Evolutionary conservation across 2,113 vertebrate genomes (phyloP).

Genomic region (Pachycephala philippinensis): DNA sequence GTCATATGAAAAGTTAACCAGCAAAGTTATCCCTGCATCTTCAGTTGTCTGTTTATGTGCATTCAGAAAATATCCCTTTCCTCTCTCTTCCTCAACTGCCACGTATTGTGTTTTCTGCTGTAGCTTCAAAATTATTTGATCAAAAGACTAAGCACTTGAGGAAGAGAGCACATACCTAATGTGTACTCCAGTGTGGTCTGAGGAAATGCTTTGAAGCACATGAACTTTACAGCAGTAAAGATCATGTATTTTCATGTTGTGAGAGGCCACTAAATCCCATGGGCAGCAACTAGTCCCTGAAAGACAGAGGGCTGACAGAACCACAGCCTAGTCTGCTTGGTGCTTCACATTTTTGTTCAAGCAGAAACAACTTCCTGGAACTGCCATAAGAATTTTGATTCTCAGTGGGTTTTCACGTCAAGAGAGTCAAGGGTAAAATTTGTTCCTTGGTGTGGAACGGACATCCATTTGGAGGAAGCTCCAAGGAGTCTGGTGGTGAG

Average conservation of each 20-base stretch:
- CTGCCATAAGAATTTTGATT: background rate
- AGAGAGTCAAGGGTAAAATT: background rate
- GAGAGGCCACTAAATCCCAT: background rate
- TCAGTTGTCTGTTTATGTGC: background rate
- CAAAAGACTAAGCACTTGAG: background rate
- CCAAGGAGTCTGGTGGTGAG: background rate
- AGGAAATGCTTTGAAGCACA: background rate
- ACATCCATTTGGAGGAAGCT: background rate
- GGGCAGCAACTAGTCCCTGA: background rate
- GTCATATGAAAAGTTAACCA: slow-evolving; percentile 32
- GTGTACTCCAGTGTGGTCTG: background rate
- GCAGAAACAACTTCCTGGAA: background rate
- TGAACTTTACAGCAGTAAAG: background rate
- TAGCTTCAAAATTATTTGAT: slow-evolving; percentile 39
- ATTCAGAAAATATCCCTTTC: slow-evolving; percentile 45
- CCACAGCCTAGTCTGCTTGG: background rate
- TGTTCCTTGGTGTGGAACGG: background rate
- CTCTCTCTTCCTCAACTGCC: background rate
- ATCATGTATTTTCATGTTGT: background rate
- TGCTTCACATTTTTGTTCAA: background rate
- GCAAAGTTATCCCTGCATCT: background rate
- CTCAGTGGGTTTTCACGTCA: background rate
- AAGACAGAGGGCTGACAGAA: slow-evolving; percentile 29
- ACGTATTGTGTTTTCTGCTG: slow-evolving; percentile 16
- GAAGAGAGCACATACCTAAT: background rate